Evolutionary conservation across 1,140 invertebrate species (phyloP), one percentile per base, ranked within the genome.

Genomic region (Contarinia nasturtii): DNA sequence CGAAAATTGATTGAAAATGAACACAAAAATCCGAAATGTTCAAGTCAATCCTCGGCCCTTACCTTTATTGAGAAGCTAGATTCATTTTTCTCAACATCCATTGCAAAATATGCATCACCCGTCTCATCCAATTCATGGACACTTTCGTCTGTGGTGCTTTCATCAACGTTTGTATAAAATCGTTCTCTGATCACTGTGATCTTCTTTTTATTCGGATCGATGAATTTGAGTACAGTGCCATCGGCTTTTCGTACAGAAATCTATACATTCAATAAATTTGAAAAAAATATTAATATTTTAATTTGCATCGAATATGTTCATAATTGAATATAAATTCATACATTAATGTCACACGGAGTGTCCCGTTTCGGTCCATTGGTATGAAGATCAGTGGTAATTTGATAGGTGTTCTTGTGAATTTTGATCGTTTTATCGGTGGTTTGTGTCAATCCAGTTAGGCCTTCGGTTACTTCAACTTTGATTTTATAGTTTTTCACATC

Each of bases 401-500:
- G 3, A 12, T 15, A 40, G 3, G 37, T 5, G 17, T 40, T 12
- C 3, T 7, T 3, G 17, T 40, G 17, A 40, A 40, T 7, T 40
- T 40, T 40, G 14, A 40, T 18, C 3, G 4, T 12, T 40, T 40
- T 40, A 15, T 40, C 37, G 14, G 12, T 12, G 7, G 14, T 4
- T 18, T 40, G 37, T 40, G 14, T 7, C 47, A 56, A 57, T 19
- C 79, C 77, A 7, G 83, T 86, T 41, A 80, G 58, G 15, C 68
- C 72, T 64, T 88, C 85, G 59, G 82, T 79, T 0, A 88, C 76
- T 19, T 73, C 67, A 1, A 79, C 83, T 52, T 84, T 79, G 45
- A 87, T 65, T 52, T 75, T 71, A 3, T 86, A 66, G 14, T 71
- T 71, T n/a, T 14, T 18, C 14, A 15, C 3, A 4, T 3, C 7